Evolutionary conservation across 2,888 invertebrate genomes (phyloP).

Genomic region (Muscina levida): DNA sequence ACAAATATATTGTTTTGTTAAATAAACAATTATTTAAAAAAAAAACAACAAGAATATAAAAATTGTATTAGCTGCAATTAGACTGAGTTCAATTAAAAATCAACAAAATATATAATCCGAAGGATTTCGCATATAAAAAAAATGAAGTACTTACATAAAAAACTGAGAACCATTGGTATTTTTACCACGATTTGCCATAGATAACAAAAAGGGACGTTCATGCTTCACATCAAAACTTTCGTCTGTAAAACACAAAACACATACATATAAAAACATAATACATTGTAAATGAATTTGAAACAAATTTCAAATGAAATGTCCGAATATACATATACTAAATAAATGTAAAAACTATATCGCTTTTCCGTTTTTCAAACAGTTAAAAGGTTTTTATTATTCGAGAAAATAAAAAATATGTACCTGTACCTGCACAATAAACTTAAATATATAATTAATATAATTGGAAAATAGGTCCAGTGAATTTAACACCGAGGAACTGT

Average conservation of each 20-base stretch:
- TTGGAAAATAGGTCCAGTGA: too few relatives aligned
- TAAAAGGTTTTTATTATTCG: too few relatives aligned
- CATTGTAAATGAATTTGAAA: too few relatives aligned
- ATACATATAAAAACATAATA: background rate
- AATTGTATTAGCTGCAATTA: constrained; percentile 68
- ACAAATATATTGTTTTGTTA: constrained; percentile 29
- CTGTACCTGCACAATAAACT: too few relatives aligned
- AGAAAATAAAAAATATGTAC: too few relatives aligned
- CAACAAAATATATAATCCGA: background rate
- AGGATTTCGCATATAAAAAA: background rate
- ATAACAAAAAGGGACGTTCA: constrained; percentile 93
- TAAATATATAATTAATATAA: too few relatives aligned
- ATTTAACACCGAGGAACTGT: too few relatives aligned
- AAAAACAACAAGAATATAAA: constrained; percentile 44
- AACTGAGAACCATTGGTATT: constrained; percentile 99
- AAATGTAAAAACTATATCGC: too few relatives aligned
- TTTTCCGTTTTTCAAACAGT: too few relatives aligned
- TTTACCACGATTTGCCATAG: constrained; percentile 99
- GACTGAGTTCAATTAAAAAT: constrained; percentile 60
- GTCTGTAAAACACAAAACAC: constrained; percentile 83
- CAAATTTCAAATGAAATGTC: too few relatives aligned
- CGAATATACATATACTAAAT: too few relatives aligned
- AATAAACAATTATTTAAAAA: constrained; percentile 42
- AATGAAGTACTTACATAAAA: constrained; percentile 94
- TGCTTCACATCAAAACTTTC: constrained; percentile 95